Evolutionary conservation across 2,888 invertebrate species (phyloP).

Genomic region (Oxycera nigricornis): DNA sequence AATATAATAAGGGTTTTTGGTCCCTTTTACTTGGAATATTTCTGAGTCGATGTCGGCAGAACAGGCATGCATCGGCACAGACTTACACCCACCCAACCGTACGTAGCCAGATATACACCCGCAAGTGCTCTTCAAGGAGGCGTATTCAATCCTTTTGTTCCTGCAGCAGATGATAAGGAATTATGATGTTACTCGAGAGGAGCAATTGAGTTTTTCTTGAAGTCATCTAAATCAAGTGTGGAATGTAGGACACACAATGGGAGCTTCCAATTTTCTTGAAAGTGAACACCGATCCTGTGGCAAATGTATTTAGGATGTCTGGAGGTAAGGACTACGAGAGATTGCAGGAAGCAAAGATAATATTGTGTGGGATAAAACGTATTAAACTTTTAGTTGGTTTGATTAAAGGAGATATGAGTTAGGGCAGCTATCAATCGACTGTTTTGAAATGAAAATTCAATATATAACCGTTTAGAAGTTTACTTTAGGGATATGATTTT

Average conservation of each 20-base stretch:
- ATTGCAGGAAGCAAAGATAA: too few relatives aligned
- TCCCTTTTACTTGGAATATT: neutral
- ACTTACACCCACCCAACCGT: neutral
- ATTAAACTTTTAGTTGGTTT: too few relatives aligned
- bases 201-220: conserved; percentile 27
- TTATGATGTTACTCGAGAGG: conserved; percentile 23
- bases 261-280: neutral
- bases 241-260: conserved; percentile 22
- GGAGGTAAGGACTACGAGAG: too few relatives aligned
- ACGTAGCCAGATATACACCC: too few relatives aligned
- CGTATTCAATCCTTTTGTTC: conserved; percentile 20
- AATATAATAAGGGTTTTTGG: conserved; percentile 22
- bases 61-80: neutral
- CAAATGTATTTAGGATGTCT: too few relatives aligned
- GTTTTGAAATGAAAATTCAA: too few relatives aligned
- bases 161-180: conserved; percentile 21
- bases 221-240: conserved; percentile 26
- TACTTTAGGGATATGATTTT: too few relatives aligned
- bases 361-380: too few relatives aligned
- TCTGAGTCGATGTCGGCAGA: neutral
- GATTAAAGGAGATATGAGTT: too few relatives aligned
- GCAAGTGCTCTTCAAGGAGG: conserved; percentile 12
- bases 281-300: neutral
- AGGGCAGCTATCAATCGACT: too few relatives aligned
- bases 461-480: too few relatives aligned